Evolutionary conservation across 2,113 vertebrate genomes (phyloP).

Genomic region (Phylloscopus trochiloides): DNA sequence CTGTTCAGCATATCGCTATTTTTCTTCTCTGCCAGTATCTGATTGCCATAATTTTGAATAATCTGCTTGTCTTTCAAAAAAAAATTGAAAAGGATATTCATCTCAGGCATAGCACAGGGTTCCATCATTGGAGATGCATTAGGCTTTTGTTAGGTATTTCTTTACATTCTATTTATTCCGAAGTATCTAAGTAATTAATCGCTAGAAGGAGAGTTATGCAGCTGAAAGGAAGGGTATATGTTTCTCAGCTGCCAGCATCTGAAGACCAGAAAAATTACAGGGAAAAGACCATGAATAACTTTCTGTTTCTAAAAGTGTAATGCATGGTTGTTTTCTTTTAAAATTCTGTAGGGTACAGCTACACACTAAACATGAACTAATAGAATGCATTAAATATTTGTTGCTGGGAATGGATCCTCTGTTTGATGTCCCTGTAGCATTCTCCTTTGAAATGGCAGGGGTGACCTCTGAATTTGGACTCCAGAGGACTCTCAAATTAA

Average conservation of each 20-base stretch:
- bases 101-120: conserved; percentile 1
- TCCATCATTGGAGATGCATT: conserved; percentile 17
- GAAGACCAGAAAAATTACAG: conserved; percentile 22
- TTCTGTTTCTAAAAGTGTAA: neutral
- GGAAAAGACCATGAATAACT: conserved; percentile 6
- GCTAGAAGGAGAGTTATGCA: neutral
- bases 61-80: conserved; percentile 66
- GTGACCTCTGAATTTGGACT: conserved; percentile 49
- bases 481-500: conserved; percentile 47
- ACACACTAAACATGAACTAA: neutral
- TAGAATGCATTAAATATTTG: conserved; percentile 11
- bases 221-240: neutral
- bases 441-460: conserved; percentile 48
- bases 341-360: neutral
- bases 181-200: conserved; percentile 35
- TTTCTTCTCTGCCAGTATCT: conserved; percentile 65
- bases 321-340: neutral
- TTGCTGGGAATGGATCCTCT: conserved; percentile 11
- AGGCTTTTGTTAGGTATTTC: conserved; percentile 26
- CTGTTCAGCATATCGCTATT: conserved; percentile 58
- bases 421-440: neutral
- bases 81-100: conserved; percentile 61
- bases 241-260: neutral
- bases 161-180: conserved; percentile 40
- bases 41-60: conserved; percentile 75